Base-by-base conservation (phyloP, 2,113 vertebrate species). In the Centropus unirufus region DNA sequence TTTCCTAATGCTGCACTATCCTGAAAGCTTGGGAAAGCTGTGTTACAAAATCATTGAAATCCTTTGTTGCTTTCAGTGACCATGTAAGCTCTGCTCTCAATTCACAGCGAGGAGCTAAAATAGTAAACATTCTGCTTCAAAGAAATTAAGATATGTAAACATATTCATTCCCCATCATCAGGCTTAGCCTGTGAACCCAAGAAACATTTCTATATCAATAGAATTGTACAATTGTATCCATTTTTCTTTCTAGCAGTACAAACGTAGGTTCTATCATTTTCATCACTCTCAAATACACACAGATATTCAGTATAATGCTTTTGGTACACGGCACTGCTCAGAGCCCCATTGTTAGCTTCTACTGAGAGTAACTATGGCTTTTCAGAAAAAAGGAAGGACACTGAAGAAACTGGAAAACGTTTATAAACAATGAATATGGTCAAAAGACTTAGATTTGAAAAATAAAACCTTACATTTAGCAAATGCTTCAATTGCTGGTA, bases 121-220 rank as follows among this genome's bases (percentile, higher is more conserved):
- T 27, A 21, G 44, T 92, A 96, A 95, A 90, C n/a, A 91, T 63
- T 87, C 70, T 30, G 6, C 52, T 89, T 82, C 80, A 80, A 82
- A 92, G 67, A 92, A 94, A 95, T 94, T 85, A 89, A 88, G 91
- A 64, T 87, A 85, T 79, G 90, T 96, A 90, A 89, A 93, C 85
- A 90, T n/a, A 83, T 86, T 88, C 62, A 76, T 94, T 86, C 34
- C 39, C 62, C 91, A 94, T 67, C 88, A 73, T 42, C 59, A 73
- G 54, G 70, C 57, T 92, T 93, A 90, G 44, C 78, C 91, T 94
- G 55, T 81, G 92, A 96, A 87, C 92, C 47, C 57, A n/a, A 63
- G 57, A 49, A 85, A 78, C 40, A 74, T 81, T 93, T 95, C 73
- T 93, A 1, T 85, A 90, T 88, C 90, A 95, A 87, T 22, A 85